Evolutionary conservation across 2,797 vertebrate genomes (phyloP), one percentile per base, ranked within the genome.

Genomic region (Chanos chanos): DNA sequence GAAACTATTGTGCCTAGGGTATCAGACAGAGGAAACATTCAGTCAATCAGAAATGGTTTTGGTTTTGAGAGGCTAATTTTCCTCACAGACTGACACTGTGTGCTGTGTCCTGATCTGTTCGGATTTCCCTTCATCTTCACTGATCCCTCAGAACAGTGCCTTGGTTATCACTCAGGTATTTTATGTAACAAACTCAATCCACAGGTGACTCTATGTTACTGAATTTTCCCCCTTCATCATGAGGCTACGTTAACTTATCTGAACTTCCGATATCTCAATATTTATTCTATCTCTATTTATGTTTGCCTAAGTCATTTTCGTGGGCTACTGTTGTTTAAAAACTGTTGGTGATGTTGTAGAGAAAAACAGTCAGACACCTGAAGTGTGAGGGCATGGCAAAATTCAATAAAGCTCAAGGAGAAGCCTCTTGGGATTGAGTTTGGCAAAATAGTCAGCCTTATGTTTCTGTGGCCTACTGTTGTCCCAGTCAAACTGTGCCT

Each of bases 401-500:
- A n/a, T n/a, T n/a, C n/a, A n/a, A n/a, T n/a, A n/a, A n/a, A n/a
- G n/a, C n/a, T n/a, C n/a, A n/a, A n/a, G n/a, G n/a, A n/a, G n/a
- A n/a, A n/a, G n/a, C n/a, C n/a, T n/a, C n/a, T n/a, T n/a, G n/a
- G n/a, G n/a, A n/a, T n/a, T n/a, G n/a, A n/a, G n/a, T n/a, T n/a
- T n/a, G n/a, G n/a, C n/a, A n/a, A n/a, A n/a, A n/a, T n/a, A n/a
- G n/a, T n/a, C n/a, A n/a, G n/a, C n/a, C n/a, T n/a, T n/a, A n/a
- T n/a, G n/a, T n/a, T n/a, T n/a, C 64, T 64, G 40, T 21, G 28
- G 49, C 59, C 15, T 53, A 37, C 40, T 51, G 12, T 43, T 19
- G 21, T 43, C 64, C 67, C 43, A 2, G 37, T 54, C 54, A 72
- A 71, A 77, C 78, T 37, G 36, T 5, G 70, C n/a, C 72, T 64